Percentiles rank a stretch among this genome's conserved stretches.
phyloP scores from a whole-genome alignment of 2,888 invertebrate genomes.

The Leucophenga maculata region DNA sequence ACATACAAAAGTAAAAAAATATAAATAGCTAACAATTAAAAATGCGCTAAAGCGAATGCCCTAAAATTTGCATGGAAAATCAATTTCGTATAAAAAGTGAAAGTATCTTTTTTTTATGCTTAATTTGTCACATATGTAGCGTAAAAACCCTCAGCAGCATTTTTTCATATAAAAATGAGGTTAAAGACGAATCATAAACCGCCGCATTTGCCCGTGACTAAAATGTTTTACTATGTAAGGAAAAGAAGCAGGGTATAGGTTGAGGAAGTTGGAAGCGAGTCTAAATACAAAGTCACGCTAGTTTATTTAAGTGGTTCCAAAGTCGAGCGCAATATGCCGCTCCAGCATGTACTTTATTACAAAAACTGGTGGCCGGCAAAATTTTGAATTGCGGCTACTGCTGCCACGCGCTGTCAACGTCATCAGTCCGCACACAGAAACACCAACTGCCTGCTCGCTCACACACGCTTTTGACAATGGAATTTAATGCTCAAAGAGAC shows the following conservation, averaged over 20 bases:
- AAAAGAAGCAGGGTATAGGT: neutral
- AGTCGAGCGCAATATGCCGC: neutral
- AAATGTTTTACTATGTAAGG: neutral
- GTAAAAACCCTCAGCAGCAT: neutral
- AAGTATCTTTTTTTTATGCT: conserved; percentile 22
- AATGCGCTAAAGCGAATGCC: neutral
- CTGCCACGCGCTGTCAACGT: conserved; percentile 35
- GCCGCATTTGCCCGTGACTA: conserved; percentile 30
- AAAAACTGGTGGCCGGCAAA: conserved; percentile 22
- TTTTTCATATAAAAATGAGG: conserved; percentile 43
- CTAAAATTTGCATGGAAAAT: conserved; percentile 5
- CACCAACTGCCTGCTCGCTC: conserved; percentile 24
- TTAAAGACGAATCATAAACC: conserved; percentile 53
- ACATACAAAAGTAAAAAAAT: neutral
- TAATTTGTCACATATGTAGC: conserved; percentile 28
- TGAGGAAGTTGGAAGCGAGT: too few species aligned
- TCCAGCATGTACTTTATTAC: neutral
- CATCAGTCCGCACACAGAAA: conserved; percentile 28
- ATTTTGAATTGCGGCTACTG: conserved; percentile 6
- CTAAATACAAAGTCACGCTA: neutral
- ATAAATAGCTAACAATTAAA: neutral
- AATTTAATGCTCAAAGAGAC: conserved; percentile 15
- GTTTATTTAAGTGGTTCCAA: neutral
- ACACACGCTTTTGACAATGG: conserved; percentile 14
- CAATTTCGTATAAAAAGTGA: conserved; percentile 24